Conservation (phyloP, 1,140 invertebrate species). For the Heterodera schachtii region DNA sequence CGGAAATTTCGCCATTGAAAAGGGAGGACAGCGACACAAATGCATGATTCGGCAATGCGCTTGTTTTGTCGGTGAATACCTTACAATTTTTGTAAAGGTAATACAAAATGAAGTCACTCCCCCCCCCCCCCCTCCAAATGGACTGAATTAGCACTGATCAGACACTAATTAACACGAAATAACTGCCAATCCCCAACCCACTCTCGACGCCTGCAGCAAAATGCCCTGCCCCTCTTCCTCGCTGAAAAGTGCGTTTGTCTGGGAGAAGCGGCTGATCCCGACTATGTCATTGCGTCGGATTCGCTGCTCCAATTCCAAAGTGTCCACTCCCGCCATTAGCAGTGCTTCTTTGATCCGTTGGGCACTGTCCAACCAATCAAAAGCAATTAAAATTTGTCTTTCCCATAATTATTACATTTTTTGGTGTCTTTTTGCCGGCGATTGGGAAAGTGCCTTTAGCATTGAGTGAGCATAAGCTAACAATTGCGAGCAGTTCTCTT, state of each 20-base stretch:
- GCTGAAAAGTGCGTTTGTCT: neutral
- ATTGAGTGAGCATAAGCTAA: slow-evolving; percentile 51
- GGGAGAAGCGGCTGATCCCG: neutral
- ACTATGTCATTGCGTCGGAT: neutral
- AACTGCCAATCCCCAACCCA: neutral
- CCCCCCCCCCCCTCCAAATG: too few species aligned
- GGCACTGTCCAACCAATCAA: slow-evolving; percentile 18
- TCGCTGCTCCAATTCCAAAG: slow-evolving; percentile 18
- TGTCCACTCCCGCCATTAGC: slow-evolving; percentile 37
- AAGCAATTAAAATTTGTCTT: neutral
- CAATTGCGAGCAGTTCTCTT: slow-evolving; percentile 53
- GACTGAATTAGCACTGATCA: too few species aligned
- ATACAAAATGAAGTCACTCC: neutral
- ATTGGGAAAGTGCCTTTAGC: slow-evolving; percentile 50
- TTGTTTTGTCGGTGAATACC: neutral
- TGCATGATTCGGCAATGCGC: neutral
- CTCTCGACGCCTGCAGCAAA: neutral
- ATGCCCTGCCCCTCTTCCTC: neutral
- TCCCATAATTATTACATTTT: neutral
- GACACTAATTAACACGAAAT: too few species aligned
- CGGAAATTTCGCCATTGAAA: slow-evolving; percentile 3
- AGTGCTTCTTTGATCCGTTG: slow-evolving; percentile 43
- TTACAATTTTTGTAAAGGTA: neutral
- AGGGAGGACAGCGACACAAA: neutral
- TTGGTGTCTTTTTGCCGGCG: slow-evolving; percentile 45